phyloP scores from a whole-genome alignment of 2,797 vertebrate species.

The Typhlichthys eigenmanni region DNA sequence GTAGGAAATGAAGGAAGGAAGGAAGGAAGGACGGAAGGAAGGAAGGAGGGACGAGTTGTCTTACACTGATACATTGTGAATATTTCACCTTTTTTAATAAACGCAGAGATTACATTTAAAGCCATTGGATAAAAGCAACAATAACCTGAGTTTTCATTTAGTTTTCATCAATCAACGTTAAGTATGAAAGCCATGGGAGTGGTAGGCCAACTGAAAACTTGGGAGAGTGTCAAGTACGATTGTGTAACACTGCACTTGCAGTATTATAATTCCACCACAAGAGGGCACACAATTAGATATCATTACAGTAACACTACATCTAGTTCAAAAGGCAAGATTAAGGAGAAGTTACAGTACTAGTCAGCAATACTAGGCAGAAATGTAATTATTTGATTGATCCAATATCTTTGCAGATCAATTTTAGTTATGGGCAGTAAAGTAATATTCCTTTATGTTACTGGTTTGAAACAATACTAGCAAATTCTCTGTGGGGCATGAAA shows the following conservation, averaged over 20 bases:
- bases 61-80: neutral
- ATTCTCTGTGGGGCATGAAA: neutral
- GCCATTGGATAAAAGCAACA: constrained; percentile 10
- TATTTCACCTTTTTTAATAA: neutral
- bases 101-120: constrained; percentile 5
- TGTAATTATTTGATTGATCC: too few species aligned
- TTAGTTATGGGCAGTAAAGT: too few species aligned
- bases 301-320: neutral
- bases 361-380: too few species aligned
- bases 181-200: neutral
- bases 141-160: constrained; percentile 3
- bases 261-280: constrained; percentile 8
- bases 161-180: constrained; percentile 15
- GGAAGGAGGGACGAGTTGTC: neutral
- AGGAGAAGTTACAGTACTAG: too few species aligned
- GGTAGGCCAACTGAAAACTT: constrained; percentile 10
- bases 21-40: constrained; percentile 9
- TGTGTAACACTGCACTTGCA: neutral
- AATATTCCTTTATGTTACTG: neutral
- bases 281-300: neutral
- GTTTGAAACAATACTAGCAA: constrained; percentile 1
- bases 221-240: neutral
- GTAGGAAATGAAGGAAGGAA: neutral
- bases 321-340: neutral
- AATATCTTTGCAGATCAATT: too few species aligned